Conservation (phyloP, 2,113 vertebrate genomes). For the Dasyornis broadbenti region DNA sequence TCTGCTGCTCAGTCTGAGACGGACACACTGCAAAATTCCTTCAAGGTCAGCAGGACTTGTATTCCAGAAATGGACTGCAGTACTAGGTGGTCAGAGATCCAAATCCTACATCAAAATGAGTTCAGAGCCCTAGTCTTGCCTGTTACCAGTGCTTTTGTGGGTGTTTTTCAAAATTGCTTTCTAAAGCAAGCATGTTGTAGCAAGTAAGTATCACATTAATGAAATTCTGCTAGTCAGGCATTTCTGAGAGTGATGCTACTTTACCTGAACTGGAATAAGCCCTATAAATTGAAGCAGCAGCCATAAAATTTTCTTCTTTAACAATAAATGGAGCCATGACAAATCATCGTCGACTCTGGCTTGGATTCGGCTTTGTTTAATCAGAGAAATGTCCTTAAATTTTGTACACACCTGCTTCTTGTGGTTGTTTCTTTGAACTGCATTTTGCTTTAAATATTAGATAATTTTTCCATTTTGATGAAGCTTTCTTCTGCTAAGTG, state of each 20-base stretch:
- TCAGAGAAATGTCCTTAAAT: neutral
- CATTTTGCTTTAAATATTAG: neutral
- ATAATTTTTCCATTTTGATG: neutral
- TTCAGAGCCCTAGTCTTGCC: neutral
- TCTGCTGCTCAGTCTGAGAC: neutral
- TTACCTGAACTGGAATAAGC: constrained; percentile 3
- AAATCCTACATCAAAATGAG: neutral
- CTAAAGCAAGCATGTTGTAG: neutral
- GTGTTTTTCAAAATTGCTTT: neutral
- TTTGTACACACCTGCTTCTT: neutral
- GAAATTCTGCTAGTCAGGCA: neutral
- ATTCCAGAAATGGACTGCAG: neutral
- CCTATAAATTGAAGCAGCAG: neutral
- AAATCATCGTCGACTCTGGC: neutral
- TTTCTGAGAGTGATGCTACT: neutral
- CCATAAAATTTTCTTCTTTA: neutral
- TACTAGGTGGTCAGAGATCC: neutral
- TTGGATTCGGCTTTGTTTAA: neutral
- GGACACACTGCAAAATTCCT: neutral
- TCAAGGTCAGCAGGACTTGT: neutral
- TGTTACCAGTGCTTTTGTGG: neutral
- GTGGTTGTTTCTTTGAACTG: neutral
- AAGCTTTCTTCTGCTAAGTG: neutral
- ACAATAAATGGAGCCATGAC: neutral
- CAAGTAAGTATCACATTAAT: neutral